These are phyloP conservation scores for rat (Rattus norvegicus) DNA, from an alignment of 2,113 vertebrate genomes.

Conservation along the genomic window DNA sequence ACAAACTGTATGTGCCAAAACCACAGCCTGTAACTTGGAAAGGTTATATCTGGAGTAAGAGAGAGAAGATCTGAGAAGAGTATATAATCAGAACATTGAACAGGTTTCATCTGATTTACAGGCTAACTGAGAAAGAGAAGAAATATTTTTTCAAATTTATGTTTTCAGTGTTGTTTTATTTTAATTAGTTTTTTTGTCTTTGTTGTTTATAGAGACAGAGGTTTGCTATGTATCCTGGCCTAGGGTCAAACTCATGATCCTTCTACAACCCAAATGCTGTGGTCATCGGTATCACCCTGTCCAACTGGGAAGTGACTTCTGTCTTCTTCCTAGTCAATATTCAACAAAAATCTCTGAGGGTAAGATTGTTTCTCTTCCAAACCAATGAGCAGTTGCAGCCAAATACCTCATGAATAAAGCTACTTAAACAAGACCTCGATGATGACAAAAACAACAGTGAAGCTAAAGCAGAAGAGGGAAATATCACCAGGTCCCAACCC, in stretches of 20 bases:
- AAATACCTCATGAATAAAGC: not conserved
- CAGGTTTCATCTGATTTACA: not conserved
- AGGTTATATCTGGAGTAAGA: not conserved
- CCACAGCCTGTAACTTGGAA: not conserved
- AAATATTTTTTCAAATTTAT: not conserved
- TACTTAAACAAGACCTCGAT: not conserved
- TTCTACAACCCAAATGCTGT: not conserved
- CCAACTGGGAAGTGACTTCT: not conserved
- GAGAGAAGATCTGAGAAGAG: not conserved
- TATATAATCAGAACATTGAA: not conserved
- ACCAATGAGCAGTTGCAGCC: not conserved
- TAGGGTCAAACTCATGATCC: not conserved
- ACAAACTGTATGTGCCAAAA: not conserved
- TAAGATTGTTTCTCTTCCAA: not conserved
- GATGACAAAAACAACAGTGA: not conserved
- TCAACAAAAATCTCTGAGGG: not conserved
- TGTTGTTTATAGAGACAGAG: not conserved
- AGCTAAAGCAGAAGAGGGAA: not conserved
- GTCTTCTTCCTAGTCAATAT: not conserved
- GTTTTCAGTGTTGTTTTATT: not conserved
- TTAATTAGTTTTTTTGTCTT: not conserved
- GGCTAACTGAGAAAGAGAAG: not conserved
- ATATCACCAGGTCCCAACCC: not conserved
- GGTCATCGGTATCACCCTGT: too few relatives aligned
- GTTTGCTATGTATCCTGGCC: not conserved